Evolutionary conservation across 2,797 vertebrate species (phyloP).

Genomic region (Coendou prehensilis): DNA sequence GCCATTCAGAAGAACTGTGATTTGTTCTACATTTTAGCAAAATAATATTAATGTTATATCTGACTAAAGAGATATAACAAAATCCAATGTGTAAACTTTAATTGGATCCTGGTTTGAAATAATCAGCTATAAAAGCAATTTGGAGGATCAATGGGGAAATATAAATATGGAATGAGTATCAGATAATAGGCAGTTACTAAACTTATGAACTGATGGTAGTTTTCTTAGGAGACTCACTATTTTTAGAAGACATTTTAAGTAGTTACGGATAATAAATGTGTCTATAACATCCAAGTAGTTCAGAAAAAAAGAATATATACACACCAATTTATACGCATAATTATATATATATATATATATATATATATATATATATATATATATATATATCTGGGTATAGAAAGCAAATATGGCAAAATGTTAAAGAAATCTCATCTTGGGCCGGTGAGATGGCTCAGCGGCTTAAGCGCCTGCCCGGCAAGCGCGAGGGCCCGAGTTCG

Average conservation of each 20-base stretch:
- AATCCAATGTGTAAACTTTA: slow-evolving; percentile 56
- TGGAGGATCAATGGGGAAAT: neutral
- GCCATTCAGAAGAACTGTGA: slow-evolving; percentile 54
- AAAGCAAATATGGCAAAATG: slow-evolving; percentile 63
- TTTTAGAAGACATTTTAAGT: slow-evolving; percentile 58
- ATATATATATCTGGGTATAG: neutral
- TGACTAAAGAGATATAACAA: slow-evolving; percentile 45
- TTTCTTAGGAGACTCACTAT: slow-evolving; percentile 40
- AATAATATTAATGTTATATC: slow-evolving; percentile 34
- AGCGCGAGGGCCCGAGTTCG: too few relatives aligned
- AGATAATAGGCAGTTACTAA: slow-evolving; percentile 9
- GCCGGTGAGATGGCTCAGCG: too few relatives aligned
- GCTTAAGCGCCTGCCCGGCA: too few relatives aligned
- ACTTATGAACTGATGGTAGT: neutral
- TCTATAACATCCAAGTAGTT: slow-evolving; percentile 53
- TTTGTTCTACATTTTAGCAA: slow-evolving; percentile 52
- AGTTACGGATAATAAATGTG: neutral
- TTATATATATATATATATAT: neutral
- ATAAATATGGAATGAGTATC: slow-evolving; percentile 36
- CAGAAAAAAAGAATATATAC: neutral
- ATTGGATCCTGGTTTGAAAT: slow-evolving; percentile 63
- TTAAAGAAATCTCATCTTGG: slow-evolving; percentile 30
- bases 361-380: neutral
- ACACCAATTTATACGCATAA: neutral
- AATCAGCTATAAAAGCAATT: slow-evolving; percentile 49